phyloP scores from a whole-genome alignment of 2,888 invertebrate genomes.

The Phalangium opilio region DNA sequence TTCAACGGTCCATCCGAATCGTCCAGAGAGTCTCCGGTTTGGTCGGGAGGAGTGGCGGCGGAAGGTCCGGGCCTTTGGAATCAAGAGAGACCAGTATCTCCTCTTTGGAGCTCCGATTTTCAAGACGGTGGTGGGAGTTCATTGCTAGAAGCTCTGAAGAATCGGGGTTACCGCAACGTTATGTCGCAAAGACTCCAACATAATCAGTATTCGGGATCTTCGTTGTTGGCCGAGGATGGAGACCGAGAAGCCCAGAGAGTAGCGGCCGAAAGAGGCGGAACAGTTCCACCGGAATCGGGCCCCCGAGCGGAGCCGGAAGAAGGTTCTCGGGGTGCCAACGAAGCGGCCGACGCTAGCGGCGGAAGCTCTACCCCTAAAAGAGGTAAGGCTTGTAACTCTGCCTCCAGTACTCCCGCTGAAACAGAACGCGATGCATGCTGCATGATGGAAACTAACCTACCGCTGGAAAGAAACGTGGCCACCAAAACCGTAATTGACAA shows the following conservation, averaged over 20 bases:
- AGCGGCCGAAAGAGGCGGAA: conserved; percentile 4
- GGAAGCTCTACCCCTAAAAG: not conserved
- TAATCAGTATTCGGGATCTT: not conserved
- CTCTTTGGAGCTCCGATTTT: too few species aligned
- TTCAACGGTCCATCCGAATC: not conserved
- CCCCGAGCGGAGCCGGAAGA: conserved; percentile 2
- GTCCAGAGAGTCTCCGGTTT: too few species aligned
- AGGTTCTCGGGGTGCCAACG: conserved; percentile 4
- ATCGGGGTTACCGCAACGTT: conserved; percentile 19
- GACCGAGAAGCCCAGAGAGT: not conserved
- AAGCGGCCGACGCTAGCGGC: conserved; percentile 3
- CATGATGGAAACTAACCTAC: not conserved
- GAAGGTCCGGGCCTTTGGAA: too few species aligned
- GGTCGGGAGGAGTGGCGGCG: too few species aligned
- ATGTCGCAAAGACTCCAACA: conserved; percentile 17
- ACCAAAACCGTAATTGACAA: not conserved
- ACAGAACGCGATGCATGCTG: not conserved
- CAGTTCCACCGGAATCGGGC: conserved; percentile 1
- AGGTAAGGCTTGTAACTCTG: too few species aligned
- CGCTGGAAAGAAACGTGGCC: not conserved
- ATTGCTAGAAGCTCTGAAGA: conserved; percentile 19
- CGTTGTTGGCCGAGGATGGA: not conserved
- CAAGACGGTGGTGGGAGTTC: conserved; percentile 12
- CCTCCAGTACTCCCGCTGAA: not conserved
- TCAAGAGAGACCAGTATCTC: too few species aligned